phyloP scores from a whole-genome alignment of 2,797 vertebrate species.

The Pampus argenteus region DNA sequence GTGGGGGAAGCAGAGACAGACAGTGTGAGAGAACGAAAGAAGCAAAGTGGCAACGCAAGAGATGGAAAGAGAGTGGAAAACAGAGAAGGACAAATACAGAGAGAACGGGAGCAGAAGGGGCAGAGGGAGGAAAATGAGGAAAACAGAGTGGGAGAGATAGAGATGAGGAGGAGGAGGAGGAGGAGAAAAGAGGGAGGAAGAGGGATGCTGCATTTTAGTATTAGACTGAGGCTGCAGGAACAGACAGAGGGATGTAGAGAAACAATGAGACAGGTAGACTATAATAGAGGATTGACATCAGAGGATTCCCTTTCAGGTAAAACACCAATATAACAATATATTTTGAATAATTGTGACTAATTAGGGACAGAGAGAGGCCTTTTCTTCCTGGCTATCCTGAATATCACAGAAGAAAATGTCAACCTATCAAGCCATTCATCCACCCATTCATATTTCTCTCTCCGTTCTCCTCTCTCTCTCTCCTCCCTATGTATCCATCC shows the following conservation, averaged over 20 bases:
- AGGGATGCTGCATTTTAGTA: constrained; percentile 73
- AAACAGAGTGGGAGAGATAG: constrained; percentile 54
- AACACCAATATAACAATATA: constrained; percentile 11
- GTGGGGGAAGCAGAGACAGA: constrained; percentile 21
- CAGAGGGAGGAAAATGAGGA: constrained; percentile 39
- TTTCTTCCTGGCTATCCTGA: constrained; percentile 33
- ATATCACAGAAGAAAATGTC: constrained; percentile 39
- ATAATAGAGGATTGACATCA: constrained; percentile 36
- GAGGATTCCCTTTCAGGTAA: constrained; percentile 66
- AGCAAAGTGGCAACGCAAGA: constrained; percentile 12
- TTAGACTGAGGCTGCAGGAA: constrained; percentile 69
- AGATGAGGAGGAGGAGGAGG: constrained; percentile 13
- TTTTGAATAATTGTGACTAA: constrained; percentile 23
- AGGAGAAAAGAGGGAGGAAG: constrained; percentile 29
- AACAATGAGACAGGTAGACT: constrained; percentile 61
- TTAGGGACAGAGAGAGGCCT: constrained; percentile 31
- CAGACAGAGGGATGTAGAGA: constrained; percentile 56
- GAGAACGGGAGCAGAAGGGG: constrained; percentile 36
- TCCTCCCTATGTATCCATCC: not conserved
- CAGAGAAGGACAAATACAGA: constrained; percentile 65
- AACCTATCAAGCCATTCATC: constrained; percentile 40
- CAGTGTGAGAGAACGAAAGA: constrained; percentile 7
- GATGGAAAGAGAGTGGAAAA: constrained; percentile 34
- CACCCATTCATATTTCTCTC: constrained; percentile 18
- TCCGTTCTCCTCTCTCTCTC: too few relatives aligned